phyloP scores from a whole-genome alignment of 2,797 vertebrate genomes.

The Phoeniculus purpureus region DNA sequence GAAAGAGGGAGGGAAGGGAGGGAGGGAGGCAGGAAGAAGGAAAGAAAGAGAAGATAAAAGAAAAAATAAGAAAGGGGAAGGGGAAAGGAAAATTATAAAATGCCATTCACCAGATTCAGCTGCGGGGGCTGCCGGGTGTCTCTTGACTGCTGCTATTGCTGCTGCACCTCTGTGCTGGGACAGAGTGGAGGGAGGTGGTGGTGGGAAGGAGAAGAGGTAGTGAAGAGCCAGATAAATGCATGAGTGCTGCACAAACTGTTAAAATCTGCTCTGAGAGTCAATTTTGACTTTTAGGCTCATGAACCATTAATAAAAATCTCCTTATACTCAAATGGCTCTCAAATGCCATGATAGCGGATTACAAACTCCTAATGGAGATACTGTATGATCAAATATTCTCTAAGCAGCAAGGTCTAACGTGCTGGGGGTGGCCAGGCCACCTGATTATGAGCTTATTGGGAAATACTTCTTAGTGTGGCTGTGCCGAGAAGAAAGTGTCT shows the following conservation, averaged over 20 bases:
- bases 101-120: accelerated
- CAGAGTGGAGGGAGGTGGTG: neutral
- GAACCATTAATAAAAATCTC: conserved; percentile 85
- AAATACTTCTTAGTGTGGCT: conserved; percentile 67
- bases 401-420: conserved; percentile 70
- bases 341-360: conserved; percentile 82
- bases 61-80: neutral
- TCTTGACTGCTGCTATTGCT: neutral
- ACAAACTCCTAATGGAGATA: conserved; percentile 79
- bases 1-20: no score
- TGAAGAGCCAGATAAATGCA: neutral
- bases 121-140: neutral
- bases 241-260: conserved; percentile 32
- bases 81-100: neutral
- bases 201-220: neutral
- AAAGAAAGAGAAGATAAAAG: neutral
- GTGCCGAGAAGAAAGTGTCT: conserved; percentile 39
- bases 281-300: conserved; percentile 76
- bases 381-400: conserved; percentile 68
- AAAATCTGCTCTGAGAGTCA: conserved; percentile 69
- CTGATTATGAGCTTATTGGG: conserved; percentile 78
- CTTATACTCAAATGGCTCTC: conserved; percentile 80
- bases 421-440: conserved; percentile 57
- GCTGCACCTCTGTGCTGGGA: neutral
- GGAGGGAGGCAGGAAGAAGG: no score